These are phyloP conservation scores for Dendrolimus houi DNA, from an alignment of 2,888 invertebrate species.

Conservation along the genomic window DNA sequence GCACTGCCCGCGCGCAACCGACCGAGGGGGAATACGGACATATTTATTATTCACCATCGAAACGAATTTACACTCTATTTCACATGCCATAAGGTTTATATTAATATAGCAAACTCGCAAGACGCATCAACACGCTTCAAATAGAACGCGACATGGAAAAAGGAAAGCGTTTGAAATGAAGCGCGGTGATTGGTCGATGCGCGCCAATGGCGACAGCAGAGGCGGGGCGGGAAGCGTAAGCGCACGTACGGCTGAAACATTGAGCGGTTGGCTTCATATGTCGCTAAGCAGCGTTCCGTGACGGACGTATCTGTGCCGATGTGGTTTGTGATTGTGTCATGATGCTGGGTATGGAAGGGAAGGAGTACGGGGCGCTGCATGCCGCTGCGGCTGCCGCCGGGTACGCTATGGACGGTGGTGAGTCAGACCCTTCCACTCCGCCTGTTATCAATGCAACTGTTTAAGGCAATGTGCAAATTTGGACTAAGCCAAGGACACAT, in stretches of 20 bases:
- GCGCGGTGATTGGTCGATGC: constrained; percentile 66
- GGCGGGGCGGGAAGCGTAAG: constrained; percentile 29
- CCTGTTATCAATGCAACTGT: too few species aligned
- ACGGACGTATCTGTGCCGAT: constrained; percentile 26
- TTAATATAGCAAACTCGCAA: constrained; percentile 15
- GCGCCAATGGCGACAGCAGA: constrained; percentile 64
- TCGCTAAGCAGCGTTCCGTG: constrained; percentile 31
- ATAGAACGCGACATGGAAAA: constrained; percentile 71
- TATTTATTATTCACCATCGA: constrained; percentile 14
- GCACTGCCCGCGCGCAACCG: constrained; percentile 64
- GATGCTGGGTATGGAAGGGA: constrained; percentile 72
- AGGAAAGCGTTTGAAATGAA: constrained; percentile 69
- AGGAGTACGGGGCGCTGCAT: constrained; percentile 71
- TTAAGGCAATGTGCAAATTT: too few species aligned
- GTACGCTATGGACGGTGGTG: constrained; percentile 61
- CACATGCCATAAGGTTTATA: constrained; percentile 16
- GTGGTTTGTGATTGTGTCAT: constrained; percentile 34
- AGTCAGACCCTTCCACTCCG: constrained; percentile 15
- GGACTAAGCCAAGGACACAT: too few species aligned
- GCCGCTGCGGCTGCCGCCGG: constrained; percentile 63
- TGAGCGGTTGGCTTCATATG: constrained; percentile 25
- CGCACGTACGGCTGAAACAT: constrained; percentile 13
- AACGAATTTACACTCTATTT: constrained; percentile 12
- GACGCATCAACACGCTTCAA: constrained; percentile 68
- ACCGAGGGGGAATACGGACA: constrained; percentile 69